phyloP scores from a whole-genome alignment of 2,113 vertebrate genomes.

The Leptodactylus fuscus region DNA sequence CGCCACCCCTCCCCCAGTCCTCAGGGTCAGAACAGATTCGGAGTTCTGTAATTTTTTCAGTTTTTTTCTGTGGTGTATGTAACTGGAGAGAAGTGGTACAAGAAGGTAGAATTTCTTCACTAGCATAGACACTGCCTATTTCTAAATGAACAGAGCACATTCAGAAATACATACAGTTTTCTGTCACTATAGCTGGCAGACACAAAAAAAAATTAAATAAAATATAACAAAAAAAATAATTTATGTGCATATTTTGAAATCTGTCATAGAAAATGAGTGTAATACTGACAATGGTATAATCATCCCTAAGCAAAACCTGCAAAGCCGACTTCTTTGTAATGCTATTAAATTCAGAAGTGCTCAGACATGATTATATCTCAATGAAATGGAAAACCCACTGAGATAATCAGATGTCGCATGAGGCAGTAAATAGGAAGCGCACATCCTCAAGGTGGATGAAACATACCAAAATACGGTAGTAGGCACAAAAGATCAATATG shows the following conservation, averaged over 20 bases:
- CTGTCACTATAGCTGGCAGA: not conserved
- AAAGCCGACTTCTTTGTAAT: not conserved
- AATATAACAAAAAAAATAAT: not conserved
- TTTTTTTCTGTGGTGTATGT: too few relatives aligned
- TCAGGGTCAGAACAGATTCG: too few relatives aligned
- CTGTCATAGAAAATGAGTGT: not conserved
- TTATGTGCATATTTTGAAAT: not conserved
- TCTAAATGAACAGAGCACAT: too few relatives aligned
- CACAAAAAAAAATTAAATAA: not conserved
- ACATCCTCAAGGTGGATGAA: too few relatives aligned
- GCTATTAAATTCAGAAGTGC: conserved; percentile 6
- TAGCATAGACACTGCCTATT: too few relatives aligned
- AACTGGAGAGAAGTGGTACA: too few relatives aligned
- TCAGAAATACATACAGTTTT: too few relatives aligned
- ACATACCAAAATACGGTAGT: not conserved
- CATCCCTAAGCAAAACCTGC: not conserved
- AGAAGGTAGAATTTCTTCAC: too few relatives aligned
- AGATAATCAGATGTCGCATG: not conserved
- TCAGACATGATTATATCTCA: not conserved
- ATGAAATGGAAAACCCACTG: not conserved
- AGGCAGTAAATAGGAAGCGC: not conserved
- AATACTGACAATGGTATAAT: not conserved
- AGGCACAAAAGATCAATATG: too few relatives aligned
- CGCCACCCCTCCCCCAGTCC: too few relatives aligned
- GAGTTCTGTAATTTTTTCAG: too few relatives aligned